phyloP scores from a whole-genome alignment of 2,113 vertebrate species.

The Colius striatus region DNA sequence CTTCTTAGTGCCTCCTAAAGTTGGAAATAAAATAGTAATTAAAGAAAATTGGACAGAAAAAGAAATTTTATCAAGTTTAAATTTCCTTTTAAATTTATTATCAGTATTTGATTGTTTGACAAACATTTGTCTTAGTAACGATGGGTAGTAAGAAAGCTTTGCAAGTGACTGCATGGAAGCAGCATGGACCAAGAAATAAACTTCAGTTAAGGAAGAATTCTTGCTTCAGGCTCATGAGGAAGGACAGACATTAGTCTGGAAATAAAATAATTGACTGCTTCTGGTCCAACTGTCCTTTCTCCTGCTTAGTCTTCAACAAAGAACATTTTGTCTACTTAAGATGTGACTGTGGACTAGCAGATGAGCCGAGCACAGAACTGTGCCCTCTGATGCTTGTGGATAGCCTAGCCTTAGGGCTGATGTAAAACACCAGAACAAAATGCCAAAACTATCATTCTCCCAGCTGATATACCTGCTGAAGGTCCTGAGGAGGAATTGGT shows the following conservation, averaged over 20 bases:
- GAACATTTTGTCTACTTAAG: not conserved
- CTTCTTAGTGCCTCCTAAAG: not conserved
- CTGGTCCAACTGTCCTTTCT: not conserved
- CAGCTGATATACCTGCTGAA: not conserved
- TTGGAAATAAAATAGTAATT: not conserved
- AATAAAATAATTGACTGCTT: not conserved
- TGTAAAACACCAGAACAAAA: not conserved
- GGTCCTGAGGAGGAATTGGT: not conserved
- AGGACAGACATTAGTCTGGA: not conserved
- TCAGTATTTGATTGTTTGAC: not conserved
- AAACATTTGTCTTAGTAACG: not conserved
- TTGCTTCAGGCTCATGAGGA: not conserved
- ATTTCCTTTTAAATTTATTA: not conserved
- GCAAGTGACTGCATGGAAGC: not conserved
- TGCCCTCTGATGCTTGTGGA: fast-evolving
- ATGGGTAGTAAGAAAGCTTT: not conserved
- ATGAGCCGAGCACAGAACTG: not conserved
- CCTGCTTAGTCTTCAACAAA: not conserved
- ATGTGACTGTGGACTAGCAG: not conserved
- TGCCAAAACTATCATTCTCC: not conserved
- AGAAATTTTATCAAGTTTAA: not conserved
- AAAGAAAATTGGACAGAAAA: not conserved
- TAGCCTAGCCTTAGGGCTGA: not conserved
- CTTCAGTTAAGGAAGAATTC: not conserved
- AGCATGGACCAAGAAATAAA: not conserved